Base-by-base conservation (phyloP, 2,888 invertebrate genomes). In the Hololepta plana region DNA sequence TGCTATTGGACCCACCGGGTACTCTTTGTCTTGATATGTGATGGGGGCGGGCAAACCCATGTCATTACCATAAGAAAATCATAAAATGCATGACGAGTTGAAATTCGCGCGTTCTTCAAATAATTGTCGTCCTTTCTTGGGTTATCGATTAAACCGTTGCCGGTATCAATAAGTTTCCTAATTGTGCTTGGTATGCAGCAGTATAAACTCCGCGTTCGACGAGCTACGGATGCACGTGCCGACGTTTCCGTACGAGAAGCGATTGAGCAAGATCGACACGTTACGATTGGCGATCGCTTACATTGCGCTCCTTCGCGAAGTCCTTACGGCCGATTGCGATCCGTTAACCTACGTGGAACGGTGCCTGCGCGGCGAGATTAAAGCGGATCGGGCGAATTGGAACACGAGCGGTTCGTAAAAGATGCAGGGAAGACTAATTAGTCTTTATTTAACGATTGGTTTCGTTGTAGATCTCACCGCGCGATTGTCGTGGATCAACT, bases 151-250 rank as follows among this genome's bases (percentile, higher is more conserved):
- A n/a, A n/a, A n/a, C n/a, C n/a, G n/a, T n/a, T n/a, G n/a, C n/a
- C n/a, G n/a, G n/a, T 8, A 4, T 10, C 20, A 3, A 20, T 20
- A 9, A 20, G 12, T 27, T 28, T 27, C 28, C 31, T 37, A 35
- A 37, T 32, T 15, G n/a, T n/a, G n/a, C n/a, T n/a, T 46, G 45
- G 44, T 48, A 47, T 53, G 46, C 49, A 85, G 84, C 77, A 95
- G 91, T 72, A 96, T 96, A 66, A 91, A 91, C 74, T 87, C 88
- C 59, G 95, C 93, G 56, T 95, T 95, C 69, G 93, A 96, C 65
- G 93, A 93, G 57, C 72, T 98, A 47, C 70, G 96, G 29, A 80
- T 84, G 40, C 93, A 93, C 62, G 95, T 98, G 42, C 98, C 98
- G 25, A 98, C 96, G 33, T 98, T 98, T 57, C 96, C 96, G 0